Evolutionary conservation across 2,888 invertebrate species (phyloP), one percentile per base, ranked within the genome.

Genomic region (Anarsia innoxiella): DNA sequence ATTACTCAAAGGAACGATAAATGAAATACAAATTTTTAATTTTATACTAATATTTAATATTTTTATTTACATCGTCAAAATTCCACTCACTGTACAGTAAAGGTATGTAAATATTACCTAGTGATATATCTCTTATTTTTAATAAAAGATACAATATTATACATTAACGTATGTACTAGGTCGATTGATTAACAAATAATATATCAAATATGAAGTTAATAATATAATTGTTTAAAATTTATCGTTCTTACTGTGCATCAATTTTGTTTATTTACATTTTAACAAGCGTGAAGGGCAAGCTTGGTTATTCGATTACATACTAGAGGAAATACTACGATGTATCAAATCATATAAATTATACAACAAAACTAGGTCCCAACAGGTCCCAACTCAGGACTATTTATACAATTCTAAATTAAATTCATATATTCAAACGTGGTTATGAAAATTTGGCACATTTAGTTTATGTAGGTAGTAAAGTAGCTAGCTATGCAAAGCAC

Each of bases 231-330:
- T 54, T 59, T 58, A 59, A 62, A 56, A 54, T 56, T 61, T 56
- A 48, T 51, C 59, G 51, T 56, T 51, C 64, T 66, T 65, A 61
- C 58, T 66, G 83, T 80, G 83, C 83, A 78, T 56, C 57, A 57
- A 64, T 59, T 56, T 48, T 37, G 49, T 53, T 59, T 78, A 82
- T 82, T 68, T 83, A 78, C 77, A 77, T 49, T 37, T 66, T 51
- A 60, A 65, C 69, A 79, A 78, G 83, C 83, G 82, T 80, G 83
- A 67, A 55, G 68, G 66, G 66, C 69, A 79, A 80, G 82, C 83
- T 67, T 71, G 66, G 59, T 61, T 66, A 66, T 43, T 50, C 42
- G 39, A 33, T 43, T 39, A 38, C 23, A 40, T 37, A 25, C 46
- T 41, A 42, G 14, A 41, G 23, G 30, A 37, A 15, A 26, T 11